Evolutionary conservation across 2,888 invertebrate genomes (phyloP).

Genomic region (Gymnoscelis rufifasciata): DNA sequence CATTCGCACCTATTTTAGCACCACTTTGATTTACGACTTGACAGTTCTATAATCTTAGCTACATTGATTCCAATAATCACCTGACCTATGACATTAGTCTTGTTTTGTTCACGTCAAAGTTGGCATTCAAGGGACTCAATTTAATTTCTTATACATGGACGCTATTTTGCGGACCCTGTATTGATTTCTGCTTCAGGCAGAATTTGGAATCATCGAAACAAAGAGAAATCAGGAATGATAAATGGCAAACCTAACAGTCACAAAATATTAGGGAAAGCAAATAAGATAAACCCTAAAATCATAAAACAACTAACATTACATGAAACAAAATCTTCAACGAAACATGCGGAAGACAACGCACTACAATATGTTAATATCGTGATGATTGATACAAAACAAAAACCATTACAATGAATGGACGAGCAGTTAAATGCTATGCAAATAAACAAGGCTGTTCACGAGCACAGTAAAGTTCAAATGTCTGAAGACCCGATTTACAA

Average conservation of each 20-base stretch:
- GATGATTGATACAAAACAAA: conserved; percentile 23
- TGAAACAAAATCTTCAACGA: not conserved
- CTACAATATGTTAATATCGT: conserved; percentile 31
- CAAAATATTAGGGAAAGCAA: too few relatives aligned
- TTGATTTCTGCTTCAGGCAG: too few relatives aligned
- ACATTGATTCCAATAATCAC: conserved; percentile 46
- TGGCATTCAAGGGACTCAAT: conserved; percentile 12
- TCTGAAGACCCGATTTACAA: not conserved
- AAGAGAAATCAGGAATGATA: too few relatives aligned
- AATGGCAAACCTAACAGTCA: too few relatives aligned
- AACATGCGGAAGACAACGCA: conserved; percentile 37
- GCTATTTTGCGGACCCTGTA: too few relatives aligned
- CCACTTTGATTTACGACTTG: conserved; percentile 55
- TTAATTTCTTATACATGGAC: not conserved
- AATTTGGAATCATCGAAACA: too few relatives aligned
- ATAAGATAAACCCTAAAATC: too few relatives aligned
- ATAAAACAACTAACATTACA: too few relatives aligned
- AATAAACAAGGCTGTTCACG: conserved; percentile 7
- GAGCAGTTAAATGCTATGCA: conserved; percentile 11
- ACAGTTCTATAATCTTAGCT: conserved; percentile 42
- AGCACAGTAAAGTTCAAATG: not conserved
- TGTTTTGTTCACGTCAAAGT: conserved; percentile 48
- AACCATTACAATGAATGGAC: conserved; percentile 15
- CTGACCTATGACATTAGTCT: conserved; percentile 67
- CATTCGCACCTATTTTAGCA: conserved; percentile 38